These are phyloP conservation scores for Lindbergichthys nudifrons DNA, from an alignment of 2,797 vertebrate species.

Conservation along the genomic window DNA sequence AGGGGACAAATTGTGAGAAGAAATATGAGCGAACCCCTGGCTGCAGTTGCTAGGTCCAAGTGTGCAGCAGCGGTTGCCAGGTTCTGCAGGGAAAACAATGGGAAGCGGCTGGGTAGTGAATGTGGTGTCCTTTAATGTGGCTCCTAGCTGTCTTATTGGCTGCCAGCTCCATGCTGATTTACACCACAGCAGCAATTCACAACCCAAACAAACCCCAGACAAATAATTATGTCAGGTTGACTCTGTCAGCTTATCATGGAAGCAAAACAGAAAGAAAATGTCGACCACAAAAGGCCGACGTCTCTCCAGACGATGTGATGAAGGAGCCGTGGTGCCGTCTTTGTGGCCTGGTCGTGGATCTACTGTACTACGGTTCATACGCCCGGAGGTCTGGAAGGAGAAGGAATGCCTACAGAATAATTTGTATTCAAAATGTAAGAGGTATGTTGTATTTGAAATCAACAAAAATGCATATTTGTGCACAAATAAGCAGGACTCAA, in stretches of 20 bases:
- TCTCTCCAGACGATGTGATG: slow-evolving; percentile 47
- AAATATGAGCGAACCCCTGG: slow-evolving; percentile 39
- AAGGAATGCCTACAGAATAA: not conserved
- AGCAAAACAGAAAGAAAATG: slow-evolving; percentile 61
- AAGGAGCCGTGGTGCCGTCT: slow-evolving; percentile 32
- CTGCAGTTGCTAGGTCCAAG: slow-evolving; percentile 37
- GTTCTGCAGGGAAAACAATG: slow-evolving; percentile 69
- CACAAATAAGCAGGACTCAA: slow-evolving; percentile 9
- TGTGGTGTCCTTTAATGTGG: slow-evolving; percentile 76
- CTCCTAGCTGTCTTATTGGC: slow-evolving; percentile 65
- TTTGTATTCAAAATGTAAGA: not conserved
- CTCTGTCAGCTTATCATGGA: slow-evolving; percentile 66
- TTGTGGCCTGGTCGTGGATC: slow-evolving; percentile 48
- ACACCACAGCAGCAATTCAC: slow-evolving; percentile 68
- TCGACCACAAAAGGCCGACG: slow-evolving; percentile 49
- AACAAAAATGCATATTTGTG: slow-evolving; percentile 1
- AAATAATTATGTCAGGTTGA: slow-evolving; percentile 70
- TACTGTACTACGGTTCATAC: slow-evolving; percentile 25
- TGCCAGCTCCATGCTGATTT: slow-evolving; percentile 74
- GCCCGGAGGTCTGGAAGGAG: slow-evolving; percentile 47
- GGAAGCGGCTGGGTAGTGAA: slow-evolving; percentile 65
- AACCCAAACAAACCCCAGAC: slow-evolving; percentile 74
- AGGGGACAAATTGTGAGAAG: slow-evolving; percentile 55
- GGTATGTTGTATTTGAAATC: slow-evolving; percentile 7
- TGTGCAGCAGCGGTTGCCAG: slow-evolving; percentile 56